phyloP scores from a whole-genome alignment of 2,888 invertebrate species.

The Panorpa germanica region DNA sequence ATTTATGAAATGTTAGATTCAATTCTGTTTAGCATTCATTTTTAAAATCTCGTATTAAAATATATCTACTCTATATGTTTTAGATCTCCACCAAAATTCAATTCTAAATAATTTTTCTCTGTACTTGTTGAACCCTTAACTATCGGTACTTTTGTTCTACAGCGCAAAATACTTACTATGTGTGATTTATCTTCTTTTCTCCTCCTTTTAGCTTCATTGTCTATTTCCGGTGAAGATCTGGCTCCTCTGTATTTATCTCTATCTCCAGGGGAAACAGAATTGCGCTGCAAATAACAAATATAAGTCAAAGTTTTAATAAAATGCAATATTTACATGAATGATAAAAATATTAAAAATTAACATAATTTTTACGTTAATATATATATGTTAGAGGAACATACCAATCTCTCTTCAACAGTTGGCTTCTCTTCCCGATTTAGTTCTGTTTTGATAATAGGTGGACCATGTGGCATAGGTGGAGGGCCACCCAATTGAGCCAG shows the following conservation, averaged over 20 bases:
- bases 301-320: slow-evolving; percentile 1
- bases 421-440: slow-evolving; percentile 26
- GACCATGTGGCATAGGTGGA: slow-evolving; percentile 25
- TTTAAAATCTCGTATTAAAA: no score
- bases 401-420: slow-evolving; percentile 36
- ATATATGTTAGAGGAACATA: slow-evolving; percentile 17
- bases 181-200: slow-evolving; percentile 74
- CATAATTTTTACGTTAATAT: slow-evolving; percentile 7
- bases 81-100: no score
- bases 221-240: slow-evolving; percentile 57
- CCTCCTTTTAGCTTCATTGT: slow-evolving; percentile 54
- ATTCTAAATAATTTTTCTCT: no score
- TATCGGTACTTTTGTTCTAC: slow-evolving; percentile 10
- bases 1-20: no score
- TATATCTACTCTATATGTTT: no score
- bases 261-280: slow-evolving; percentile 67
- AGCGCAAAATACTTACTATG: slow-evolving; percentile 44
- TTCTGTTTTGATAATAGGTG: slow-evolving; percentile 25
- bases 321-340: slow-evolving; percentile 7
- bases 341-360: slow-evolving; percentile 11
- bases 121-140: no score
- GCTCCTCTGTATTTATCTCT: slow-evolving; percentile 68
- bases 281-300: slow-evolving; percentile 33
- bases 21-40: no score
- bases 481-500: slow-evolving; percentile 20